A percentile compares a stretch with the other conserved stretches of the same genome.
These are phyloP conservation scores for cattle (Bos taurus) DNA, from an alignment of 2,113 vertebrate genomes.

Conservation along the genomic window ARS-UCD2.0 NC_037328.1:123985501-123986000, in stretches of 20 bases:
- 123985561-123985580: not conserved
- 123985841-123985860: not conserved
- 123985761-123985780: not conserved
- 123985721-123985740: not conserved
- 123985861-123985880: not conserved
- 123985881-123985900: not conserved
- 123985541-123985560: not conserved
- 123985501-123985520: not conserved
- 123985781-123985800: fast-evolving
- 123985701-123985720: not conserved
- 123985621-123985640: not conserved
- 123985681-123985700: not conserved
- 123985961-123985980: not conserved
- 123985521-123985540: not conserved
- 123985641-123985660: not conserved
- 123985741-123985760: not conserved
- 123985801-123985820: not conserved
- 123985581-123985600: not conserved
- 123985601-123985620: fast-evolving
- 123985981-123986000: not conserved
- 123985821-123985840: not conserved
- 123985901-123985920: not conserved
- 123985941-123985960: not conserved
- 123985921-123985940: not conserved
- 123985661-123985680: not conserved